Evolutionary conservation across 2,113 vertebrate species (phyloP).

Genomic region (Calyptommatus sinebrachiatus): DNA sequence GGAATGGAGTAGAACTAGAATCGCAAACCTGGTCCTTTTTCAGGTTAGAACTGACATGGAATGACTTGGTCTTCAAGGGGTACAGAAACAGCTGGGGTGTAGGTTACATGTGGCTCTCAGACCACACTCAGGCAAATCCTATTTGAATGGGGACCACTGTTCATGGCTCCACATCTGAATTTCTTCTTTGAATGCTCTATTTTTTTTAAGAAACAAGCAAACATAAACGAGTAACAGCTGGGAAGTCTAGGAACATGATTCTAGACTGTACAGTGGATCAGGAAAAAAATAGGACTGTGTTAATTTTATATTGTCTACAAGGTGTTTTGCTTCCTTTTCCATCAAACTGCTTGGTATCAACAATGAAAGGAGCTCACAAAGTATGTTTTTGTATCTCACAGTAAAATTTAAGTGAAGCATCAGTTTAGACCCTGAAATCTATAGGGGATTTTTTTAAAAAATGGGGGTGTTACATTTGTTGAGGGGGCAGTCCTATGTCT

Average conservation of each 20-base stretch:
- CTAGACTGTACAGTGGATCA: not conserved
- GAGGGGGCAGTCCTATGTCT: not conserved
- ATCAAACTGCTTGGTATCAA: not conserved
- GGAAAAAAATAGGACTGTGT: not conserved
- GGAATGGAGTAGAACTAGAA: not conserved
- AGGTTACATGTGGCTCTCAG: too few relatives aligned
- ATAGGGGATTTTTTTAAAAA: not conserved
- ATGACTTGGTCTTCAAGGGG: too few relatives aligned
- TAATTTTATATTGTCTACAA: not conserved
- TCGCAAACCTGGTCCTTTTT: not conserved
- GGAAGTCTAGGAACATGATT: not conserved
- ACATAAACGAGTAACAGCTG: not conserved
- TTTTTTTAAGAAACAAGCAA: not conserved
- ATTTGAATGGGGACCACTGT: not conserved
- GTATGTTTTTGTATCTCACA: too few relatives aligned
- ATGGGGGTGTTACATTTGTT: not conserved
- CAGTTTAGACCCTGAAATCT: not conserved
- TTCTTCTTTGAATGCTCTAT: not conserved
- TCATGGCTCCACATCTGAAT: not conserved
- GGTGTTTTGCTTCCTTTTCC: not conserved
- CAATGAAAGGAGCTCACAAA: not conserved
- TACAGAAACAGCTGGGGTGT: too few relatives aligned
- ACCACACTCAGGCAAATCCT: not conserved
- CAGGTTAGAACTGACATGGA: too few relatives aligned
- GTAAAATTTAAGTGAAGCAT: not conserved